Evolutionary conservation across 1,140 invertebrate species (phyloP), one percentile per base, ranked within the genome.

Genomic region (Papilio dardanus): DNA sequence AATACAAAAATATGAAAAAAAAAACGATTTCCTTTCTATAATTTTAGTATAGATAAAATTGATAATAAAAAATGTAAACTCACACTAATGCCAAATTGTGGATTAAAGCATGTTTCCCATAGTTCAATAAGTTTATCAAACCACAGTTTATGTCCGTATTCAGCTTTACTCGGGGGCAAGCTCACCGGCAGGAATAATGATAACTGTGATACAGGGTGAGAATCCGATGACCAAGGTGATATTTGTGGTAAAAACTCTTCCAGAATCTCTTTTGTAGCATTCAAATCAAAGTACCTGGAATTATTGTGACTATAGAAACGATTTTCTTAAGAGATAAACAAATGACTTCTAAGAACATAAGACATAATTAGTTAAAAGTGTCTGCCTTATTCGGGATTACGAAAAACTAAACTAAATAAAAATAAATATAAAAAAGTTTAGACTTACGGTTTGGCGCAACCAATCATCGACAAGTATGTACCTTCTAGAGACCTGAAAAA

Each of bases 251-350:
- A 94, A 83, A 97, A 95, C 91, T 97, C 96, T 79, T 97, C 97
- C 74, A 99, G 88, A 83, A 99, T 98, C 93, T 99, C 98, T 91
- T 96, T 95, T 0, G 98, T 98, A 1, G 98, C 96, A 21, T 92
- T 90, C 21, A 95, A 83, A 5, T 96, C 94, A 85, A 98, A 98
- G 90, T 97, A 98, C 42, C 96, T 97, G 86, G 58, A 86, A 86
- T 40, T 5, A 31, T 54, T 33, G 0, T 31, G 35, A 37, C 3
- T 37, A 37, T 37, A 37, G 14, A 14, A 37, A 14, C 3, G 7
- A 37, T 37, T 12, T n/a, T n/a, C n/a, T n/a, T n/a, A n/a, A 37
- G 8, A 37, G 35, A 37, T 12, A 37, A 37, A 37, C 14, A 37
- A 37, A 37, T 46, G 40, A 46, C 40, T 46, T 46, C 5, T 46